Conservation (phyloP, 2,797 vertebrate genomes). For the Rhinophrynus dorsalis region DNA sequence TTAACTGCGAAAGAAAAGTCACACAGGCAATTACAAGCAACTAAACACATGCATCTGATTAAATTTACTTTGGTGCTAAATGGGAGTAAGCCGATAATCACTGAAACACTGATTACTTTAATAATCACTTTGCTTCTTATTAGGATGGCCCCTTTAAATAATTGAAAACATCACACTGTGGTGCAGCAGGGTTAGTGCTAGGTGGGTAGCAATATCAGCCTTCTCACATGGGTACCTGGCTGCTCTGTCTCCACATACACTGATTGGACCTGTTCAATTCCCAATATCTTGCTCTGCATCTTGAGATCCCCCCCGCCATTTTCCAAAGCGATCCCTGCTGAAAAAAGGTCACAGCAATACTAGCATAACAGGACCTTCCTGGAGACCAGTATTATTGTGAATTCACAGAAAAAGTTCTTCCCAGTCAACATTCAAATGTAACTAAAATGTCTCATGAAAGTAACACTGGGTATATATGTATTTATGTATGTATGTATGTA, state of each 20-base stretch:
- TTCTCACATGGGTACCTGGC: constrained; percentile 22
- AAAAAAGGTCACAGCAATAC: constrained; percentile 16
- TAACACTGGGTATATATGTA: no score
- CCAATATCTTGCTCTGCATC: not conserved
- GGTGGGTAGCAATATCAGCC: not conserved
- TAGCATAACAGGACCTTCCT: not conserved
- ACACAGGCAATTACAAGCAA: not conserved
- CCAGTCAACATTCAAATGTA: no score
- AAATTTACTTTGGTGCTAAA: not conserved
- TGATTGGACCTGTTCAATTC: constrained; percentile 2
- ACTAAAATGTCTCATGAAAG: no score
- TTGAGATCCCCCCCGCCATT: not conserved
- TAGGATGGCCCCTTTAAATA: no score
- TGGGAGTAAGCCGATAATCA: no score
- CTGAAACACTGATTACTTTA: no score
- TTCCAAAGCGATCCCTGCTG: not conserved
- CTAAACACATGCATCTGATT: not conserved
- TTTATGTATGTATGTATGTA: no score
- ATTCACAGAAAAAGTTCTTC: no score
- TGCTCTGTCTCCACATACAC: constrained; percentile 12
- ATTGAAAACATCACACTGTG: not conserved
- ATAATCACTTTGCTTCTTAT: no score
- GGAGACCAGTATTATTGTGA: not conserved
- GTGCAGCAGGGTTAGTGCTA: not conserved
- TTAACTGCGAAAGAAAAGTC: no score